Conservation (phyloP, 2,113 vertebrate species). For the Dromaius novaehollandiae region DNA sequence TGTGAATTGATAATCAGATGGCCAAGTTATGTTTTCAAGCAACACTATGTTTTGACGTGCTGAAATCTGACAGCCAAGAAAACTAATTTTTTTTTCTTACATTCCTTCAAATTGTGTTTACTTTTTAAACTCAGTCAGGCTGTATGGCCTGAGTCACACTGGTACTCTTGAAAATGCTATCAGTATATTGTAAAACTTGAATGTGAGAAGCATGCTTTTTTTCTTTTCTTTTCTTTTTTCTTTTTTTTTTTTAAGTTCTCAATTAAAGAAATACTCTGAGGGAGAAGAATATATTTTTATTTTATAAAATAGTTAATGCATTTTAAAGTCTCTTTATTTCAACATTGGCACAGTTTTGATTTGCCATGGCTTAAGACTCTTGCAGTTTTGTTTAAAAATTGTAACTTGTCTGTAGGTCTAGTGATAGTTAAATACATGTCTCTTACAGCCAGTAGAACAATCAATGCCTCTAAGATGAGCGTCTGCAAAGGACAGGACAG, state of each 20-base stretch:
- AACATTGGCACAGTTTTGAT: background rate
- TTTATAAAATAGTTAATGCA: background rate
- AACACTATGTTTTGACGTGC: background rate
- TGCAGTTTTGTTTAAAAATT: background rate
- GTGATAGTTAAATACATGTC: background rate
- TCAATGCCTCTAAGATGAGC: background rate
- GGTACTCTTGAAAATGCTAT: background rate
- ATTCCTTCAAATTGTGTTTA: background rate
- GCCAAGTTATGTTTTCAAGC: background rate
- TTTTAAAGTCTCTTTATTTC: background rate
- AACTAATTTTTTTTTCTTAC: background rate
- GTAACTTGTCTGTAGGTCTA: background rate
- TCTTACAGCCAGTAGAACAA: background rate
- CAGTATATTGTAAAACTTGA: background rate
- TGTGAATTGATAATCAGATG: background rate
- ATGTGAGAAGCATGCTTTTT: background rate
- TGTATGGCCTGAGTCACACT: background rate
- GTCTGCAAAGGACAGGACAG: background rate
- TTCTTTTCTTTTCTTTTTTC: no score
- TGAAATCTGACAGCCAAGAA: conserved; percentile 1
- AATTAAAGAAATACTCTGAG: background rate
- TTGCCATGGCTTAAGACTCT: background rate
- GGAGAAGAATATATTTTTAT: background rate
- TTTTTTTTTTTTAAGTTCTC: background rate
- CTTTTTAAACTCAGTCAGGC: background rate